Evolutionary conservation across 2,888 invertebrate species (phyloP), one percentile per base, ranked within the genome.

Genomic region (Cataglyphis rosenhaueri): DNA sequence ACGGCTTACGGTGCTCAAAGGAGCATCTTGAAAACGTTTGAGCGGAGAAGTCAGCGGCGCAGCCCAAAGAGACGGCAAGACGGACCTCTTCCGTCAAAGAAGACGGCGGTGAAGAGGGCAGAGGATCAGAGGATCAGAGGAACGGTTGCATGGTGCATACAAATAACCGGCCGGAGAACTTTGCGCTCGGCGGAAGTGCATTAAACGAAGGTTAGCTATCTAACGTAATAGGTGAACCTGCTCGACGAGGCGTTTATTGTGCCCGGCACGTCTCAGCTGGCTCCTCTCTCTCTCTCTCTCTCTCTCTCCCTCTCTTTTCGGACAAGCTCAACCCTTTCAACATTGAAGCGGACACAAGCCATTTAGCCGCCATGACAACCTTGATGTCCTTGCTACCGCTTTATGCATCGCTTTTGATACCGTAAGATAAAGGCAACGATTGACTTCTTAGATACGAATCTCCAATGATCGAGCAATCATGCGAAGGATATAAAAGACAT

Each of bases 201-300:
- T 92, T 92, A 90, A 91, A 92, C 88, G 90, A 90, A 89, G 87
- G 86, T 88, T 88, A 88, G 86, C 85, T 84, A 88, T 88, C 89
- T 85, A 75, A 85, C 76, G 88, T 91, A 92, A 91, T 89, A 89
- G 92, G 87, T 88, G 91, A 92, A 91, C 88, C 88, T 89, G 88
- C 88, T 84, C 85, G 87, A 75, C 86, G 83, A 75, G 81, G 81
- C 86, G 89, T 91, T 92, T 90, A 90, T 91, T 91, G 90, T 92
- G 88, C 91, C 89, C 84, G 85, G 88, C 91, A 90, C 91, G 92
- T 92, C 85, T 59, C 79, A 62, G 71, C 78, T 83, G 71, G 79
- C 68, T 64, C 73, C 83, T 86, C 74, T 65, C 61, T 59, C 44
- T 35, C 62, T 70, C 55, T 64, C 68, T 74, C 71, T 48, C 81